Evolutionary conservation across 1,140 invertebrate genomes (phyloP).

Genomic region (Elysia chlorotica): DNA sequence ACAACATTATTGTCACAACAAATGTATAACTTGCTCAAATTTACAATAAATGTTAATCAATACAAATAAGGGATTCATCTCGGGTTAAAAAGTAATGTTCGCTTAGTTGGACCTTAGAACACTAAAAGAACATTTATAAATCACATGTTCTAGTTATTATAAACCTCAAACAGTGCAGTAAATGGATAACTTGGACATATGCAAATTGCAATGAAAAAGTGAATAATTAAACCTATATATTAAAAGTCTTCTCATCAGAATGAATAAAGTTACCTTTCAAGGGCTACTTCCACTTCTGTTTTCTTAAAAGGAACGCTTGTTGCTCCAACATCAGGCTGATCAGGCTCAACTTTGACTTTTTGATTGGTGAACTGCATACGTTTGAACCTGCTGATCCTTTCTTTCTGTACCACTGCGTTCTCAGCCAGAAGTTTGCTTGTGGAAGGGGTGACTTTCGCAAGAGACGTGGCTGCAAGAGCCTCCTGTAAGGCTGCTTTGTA

Average conservation of each 20-base stretch:
- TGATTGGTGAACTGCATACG: slow-evolving; percentile 7
- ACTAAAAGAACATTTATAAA: too few species aligned
- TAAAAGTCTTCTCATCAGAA: background rate
- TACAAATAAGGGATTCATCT: too few species aligned
- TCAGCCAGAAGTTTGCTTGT: background rate
- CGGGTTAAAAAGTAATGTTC: too few species aligned
- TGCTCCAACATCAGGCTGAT: background rate
- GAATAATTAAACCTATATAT: too few species aligned
- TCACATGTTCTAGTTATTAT: too few species aligned
- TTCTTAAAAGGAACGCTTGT: background rate
- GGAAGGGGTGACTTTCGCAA: background rate
- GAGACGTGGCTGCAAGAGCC: background rate
- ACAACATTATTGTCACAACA: too few species aligned
- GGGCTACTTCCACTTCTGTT: slow-evolving; percentile 4
- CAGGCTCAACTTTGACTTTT: background rate
- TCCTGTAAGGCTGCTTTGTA: slow-evolving; percentile 6
- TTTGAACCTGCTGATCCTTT: background rate
- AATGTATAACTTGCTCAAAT: too few species aligned
- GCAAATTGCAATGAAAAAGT: too few species aligned
- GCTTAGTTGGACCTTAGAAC: too few species aligned
- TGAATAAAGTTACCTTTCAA: slow-evolving; percentile 10
- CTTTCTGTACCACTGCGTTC: background rate
- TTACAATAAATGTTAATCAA: too few species aligned
- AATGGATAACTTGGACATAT: too few species aligned
- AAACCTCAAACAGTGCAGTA: too few species aligned